These are phyloP conservation scores for Leptopterna dolabrata DNA, from an alignment of 2,888 invertebrate genomes.

Conservation along the genomic window DNA sequence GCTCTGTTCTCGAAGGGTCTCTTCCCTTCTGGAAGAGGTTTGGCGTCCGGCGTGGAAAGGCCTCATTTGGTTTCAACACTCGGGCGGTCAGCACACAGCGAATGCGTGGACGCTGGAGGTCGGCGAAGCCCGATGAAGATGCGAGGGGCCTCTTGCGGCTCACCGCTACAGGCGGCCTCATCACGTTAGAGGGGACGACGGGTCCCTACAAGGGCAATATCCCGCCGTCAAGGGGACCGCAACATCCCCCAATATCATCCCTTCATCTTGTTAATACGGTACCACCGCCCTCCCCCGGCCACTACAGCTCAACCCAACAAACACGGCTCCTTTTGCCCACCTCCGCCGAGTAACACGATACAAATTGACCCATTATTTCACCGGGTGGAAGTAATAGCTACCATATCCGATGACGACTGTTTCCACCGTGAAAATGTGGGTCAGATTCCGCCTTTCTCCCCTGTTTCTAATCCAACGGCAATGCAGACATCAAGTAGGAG, in stretches of 20 bases:
- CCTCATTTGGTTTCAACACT: neutral
- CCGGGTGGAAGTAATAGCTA: constrained; percentile 46
- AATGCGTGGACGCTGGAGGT: neutral
- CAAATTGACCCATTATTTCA: constrained; percentile 49
- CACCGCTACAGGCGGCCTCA: constrained; percentile 46
- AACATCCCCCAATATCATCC: constrained; percentile 46
- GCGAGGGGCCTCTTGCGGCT: constrained; percentile 20
- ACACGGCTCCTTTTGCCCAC: neutral
- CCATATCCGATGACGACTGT: constrained; percentile 43
- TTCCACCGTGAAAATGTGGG: constrained; percentile 27
- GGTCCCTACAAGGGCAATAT: constrained; percentile 47
- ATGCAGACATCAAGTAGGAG: too few relatives aligned
- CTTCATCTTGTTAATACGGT: constrained; percentile 38
- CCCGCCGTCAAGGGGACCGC: constrained; percentile 47
- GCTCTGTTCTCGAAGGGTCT: too few relatives aligned
- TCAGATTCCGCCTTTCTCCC: neutral
- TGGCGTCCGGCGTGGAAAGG: neutral
- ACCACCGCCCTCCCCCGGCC: neutral
- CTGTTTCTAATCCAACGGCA: too few relatives aligned
- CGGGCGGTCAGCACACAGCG: neutral
- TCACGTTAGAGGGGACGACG: neutral
- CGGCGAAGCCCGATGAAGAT: neutral
- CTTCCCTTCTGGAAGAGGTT: too few relatives aligned
- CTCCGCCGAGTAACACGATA: constrained; percentile 30
- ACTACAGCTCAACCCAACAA: neutral